Base-by-base conservation (phyloP, 2,113 vertebrate species). In the Paramisgurnus dabryanus region DNA sequence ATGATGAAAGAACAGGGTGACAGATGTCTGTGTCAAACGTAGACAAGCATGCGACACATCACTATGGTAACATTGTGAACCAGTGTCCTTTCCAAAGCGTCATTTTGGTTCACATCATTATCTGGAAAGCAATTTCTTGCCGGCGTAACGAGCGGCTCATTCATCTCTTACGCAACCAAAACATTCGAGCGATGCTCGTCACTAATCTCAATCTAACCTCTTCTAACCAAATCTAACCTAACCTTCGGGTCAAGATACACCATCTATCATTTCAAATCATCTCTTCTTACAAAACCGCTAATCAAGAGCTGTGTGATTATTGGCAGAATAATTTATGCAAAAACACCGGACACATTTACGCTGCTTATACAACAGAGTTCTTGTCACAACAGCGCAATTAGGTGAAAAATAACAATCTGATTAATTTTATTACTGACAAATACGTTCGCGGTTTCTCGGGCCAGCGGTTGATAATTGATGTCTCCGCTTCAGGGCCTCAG, bases 21-120 rank as follows among this genome's bases (percentile, higher is more conserved):
- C 50, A 72, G n/a, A 10, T 41, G 61, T 39, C 43, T 10, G 3
- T 45, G 68, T 78, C 43, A 76, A 58, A 67, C 50, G 58, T n/a
- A 60, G 67, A 60, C 15, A 72, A 49, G 13, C 73, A 55, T 61
- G 49, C 47, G 15, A 22, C 2, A 7, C 15, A 64, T 84, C 69
- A 57, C 76, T 61, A 82, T 82, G 68, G 81, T 40, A 84, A 75
- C 79, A 57, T 10, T 3, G 0, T 7, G 45, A 78, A 71, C 15
- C 43, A 58, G 53, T 7, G 47, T 78, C 18, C 45, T 67, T 78
- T 55, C 43, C 67, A 69, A 70, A 70, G 63, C 57, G 22, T 47
- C 40, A 34, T 55, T 82, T 71, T 39, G 15, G 57, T 77, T 49
- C 57, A 69, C 43, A 18, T 77, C 27, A 68, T 67, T 73, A 65